Percentiles rank a stretch among this genome's conserved stretches.
These are phyloP conservation scores for Trichonephila clavipes DNA, from an alignment of 1,140 invertebrate genomes.

Conservation along the genomic window DNA sequence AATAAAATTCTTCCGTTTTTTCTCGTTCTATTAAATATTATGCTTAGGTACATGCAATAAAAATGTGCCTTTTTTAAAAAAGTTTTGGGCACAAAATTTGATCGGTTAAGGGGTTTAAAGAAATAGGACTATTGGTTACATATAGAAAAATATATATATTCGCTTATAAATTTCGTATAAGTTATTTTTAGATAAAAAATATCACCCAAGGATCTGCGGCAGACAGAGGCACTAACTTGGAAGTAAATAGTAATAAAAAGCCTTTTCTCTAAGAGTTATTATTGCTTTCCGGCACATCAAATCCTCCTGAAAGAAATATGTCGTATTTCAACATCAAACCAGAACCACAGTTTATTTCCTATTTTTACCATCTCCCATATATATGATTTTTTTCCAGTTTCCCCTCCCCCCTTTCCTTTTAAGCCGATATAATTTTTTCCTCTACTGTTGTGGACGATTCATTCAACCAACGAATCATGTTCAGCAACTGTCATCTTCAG, in stretches of 20 bases:
- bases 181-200: neutral
- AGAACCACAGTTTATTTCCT: slow-evolving; percentile 45
- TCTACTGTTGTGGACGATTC: neutral
- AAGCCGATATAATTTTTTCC: slow-evolving; percentile 41
- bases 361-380: neutral
- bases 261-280: neutral
- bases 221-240: neutral
- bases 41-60: too few species aligned
- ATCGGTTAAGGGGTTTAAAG: too few species aligned
- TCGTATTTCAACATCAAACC: slow-evolving; percentile 31
- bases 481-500: slow-evolving; percentile 62
- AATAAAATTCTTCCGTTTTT: too few species aligned
- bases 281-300: neutral
- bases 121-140: too few species aligned
- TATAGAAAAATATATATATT: neutral
- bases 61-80: too few species aligned
- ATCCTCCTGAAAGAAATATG: slow-evolving; percentile 23
- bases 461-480: neutral
- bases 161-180: neutral
- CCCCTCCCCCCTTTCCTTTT: neutral
- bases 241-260: neutral
- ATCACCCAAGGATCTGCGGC: neutral
- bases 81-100: too few species aligned
- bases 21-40: too few species aligned
- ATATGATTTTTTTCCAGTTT: neutral